Evolutionary conservation across 2,888 invertebrate genomes (phyloP), one percentile per base, ranked within the genome.

Genomic region (Dasysyrphus albostriatus): DNA sequence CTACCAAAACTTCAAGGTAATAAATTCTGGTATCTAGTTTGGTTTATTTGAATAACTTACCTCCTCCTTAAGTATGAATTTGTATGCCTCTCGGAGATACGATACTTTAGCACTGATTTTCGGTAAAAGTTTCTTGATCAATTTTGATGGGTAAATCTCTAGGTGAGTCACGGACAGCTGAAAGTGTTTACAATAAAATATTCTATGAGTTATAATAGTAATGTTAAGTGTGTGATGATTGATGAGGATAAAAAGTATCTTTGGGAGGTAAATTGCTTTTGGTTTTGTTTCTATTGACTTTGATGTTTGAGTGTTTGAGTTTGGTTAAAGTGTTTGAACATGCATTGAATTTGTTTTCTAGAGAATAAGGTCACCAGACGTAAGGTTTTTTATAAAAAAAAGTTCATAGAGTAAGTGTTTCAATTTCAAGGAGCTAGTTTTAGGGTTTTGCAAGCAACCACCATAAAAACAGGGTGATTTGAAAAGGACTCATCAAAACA

Each of bases 21-120:
- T 14, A 32, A 19, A 12, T 14, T 44, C 72, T n/a, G n/a, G n/a
- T n/a, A n/a, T n/a, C n/a, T 32, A 32, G 1, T 2, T 24, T 24
- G 12, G 3, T 59, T 16, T 7, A 32, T 32, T 24, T 14, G 39
- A 88, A 73, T 34, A 4, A 73, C 91, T 90, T 89, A 93, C 93
- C 91, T 92, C 90, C 89, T 93, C 93, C 59, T 90, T 88, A 7
- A 89, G 83, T 77, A 93, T 91, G 87, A 92, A 93, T 88, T 89
- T 90, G 88, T 90, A 90, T 80, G 92, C 92, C 67, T 91, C 90
- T 75, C 88, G 88, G 4, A 93, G 89, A 75, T 90, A 89, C 7
- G 89, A 63, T 67, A 89, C 89, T 24, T 89, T 90, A 10, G 88
- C 77, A 89, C 91, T 89, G 88, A 93, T 90, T 88, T 89, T 89